Evolutionary conservation across 30 jellyfish, hydroid and myxozoan species (phyloP).

Genomic region (Hydractinia symbiolongicarpus): DNA sequence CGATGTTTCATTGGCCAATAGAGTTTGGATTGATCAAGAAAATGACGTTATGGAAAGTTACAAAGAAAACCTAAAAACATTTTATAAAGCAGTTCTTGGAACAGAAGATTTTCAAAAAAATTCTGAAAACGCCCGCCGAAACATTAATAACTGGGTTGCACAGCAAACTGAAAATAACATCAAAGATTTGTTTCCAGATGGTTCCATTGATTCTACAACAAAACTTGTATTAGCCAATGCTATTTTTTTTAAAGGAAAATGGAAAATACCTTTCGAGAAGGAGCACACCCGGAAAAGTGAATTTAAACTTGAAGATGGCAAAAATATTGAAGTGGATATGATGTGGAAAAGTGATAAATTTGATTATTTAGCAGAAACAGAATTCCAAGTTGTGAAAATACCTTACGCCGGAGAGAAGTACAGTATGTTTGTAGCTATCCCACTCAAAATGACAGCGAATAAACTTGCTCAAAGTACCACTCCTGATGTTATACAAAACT

Average conservation of each 20-base stretch:
- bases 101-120: slow-evolving; percentile 41
- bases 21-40: slow-evolving; percentile 45
- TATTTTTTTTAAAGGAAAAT: slow-evolving; percentile 60
- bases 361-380: slow-evolving; percentile 15
- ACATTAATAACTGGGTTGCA: slow-evolving; percentile 62
- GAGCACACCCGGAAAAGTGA: slow-evolving; percentile 18
- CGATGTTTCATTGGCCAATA: slow-evolving; percentile 25
- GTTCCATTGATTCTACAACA: slow-evolving; percentile 34
- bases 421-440: slow-evolving; percentile 51
- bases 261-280: slow-evolving; percentile 43
- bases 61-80: slow-evolving; percentile 13
- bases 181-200: slow-evolving; percentile 39
- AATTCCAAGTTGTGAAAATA: slow-evolving; percentile 28
- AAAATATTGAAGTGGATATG: slow-evolving; percentile 32
- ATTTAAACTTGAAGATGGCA: slow-evolving; percentile 26
- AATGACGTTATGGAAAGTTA: slow-evolving; percentile 15
- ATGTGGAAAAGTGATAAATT: slow-evolving; percentile 37
- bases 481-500: not conserved
- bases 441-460: slow-evolving; percentile 35
- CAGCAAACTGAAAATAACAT: slow-evolving; percentile 46
- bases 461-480: slow-evolving; percentile 10
- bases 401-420: slow-evolving; percentile 63
- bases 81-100: slow-evolving; percentile 33
- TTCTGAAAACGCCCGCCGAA: slow-evolving; percentile 31
- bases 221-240: slow-evolving; percentile 73